These are phyloP conservation scores for Cryptotermes secundus DNA, from an alignment of 1,140 invertebrate species.

Conservation along the genomic window DNA sequence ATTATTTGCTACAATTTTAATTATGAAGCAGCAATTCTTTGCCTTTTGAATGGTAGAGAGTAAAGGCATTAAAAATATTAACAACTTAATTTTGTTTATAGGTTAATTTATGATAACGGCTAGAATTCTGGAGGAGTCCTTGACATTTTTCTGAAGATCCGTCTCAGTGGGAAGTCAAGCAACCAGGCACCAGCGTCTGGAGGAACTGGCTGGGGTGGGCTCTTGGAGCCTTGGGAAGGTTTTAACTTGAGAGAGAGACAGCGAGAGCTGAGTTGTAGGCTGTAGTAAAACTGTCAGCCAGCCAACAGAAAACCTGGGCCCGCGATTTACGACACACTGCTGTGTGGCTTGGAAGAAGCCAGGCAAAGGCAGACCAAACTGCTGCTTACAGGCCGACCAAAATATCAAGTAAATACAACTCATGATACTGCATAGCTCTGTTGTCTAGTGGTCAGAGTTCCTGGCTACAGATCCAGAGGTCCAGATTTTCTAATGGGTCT, in stretches of 20 bases:
- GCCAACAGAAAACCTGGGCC: not conserved
- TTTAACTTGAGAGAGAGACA: not conserved
- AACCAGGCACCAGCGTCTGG: too few relatives aligned
- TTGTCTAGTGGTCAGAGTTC: too few relatives aligned
- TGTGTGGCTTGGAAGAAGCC: not conserved
- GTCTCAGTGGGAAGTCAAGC: not conserved
- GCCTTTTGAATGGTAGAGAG: not conserved
- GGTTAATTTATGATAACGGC: not conserved
- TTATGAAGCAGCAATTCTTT: not conserved
- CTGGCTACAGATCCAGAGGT: too few relatives aligned
- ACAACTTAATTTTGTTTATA: not conserved
- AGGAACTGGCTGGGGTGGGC: not conserved
- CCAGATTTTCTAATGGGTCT: too few relatives aligned
- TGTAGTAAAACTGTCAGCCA: conserved; percentile 4
- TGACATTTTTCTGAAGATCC: not conserved
- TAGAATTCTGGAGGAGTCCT: conserved; percentile 4
- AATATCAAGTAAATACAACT: not conserved
- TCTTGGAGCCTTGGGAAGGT: not conserved
- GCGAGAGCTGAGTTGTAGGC: not conserved
- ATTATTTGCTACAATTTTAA: not conserved
- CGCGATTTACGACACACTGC: not conserved
- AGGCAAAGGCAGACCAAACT: not conserved
- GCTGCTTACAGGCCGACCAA: not conserved
- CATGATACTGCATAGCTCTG: too few relatives aligned
- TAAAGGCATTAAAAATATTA: not conserved